Evolutionary conservation across 2,113 vertebrate genomes (phyloP).

Genomic region (Bubo blakistoni): DNA sequence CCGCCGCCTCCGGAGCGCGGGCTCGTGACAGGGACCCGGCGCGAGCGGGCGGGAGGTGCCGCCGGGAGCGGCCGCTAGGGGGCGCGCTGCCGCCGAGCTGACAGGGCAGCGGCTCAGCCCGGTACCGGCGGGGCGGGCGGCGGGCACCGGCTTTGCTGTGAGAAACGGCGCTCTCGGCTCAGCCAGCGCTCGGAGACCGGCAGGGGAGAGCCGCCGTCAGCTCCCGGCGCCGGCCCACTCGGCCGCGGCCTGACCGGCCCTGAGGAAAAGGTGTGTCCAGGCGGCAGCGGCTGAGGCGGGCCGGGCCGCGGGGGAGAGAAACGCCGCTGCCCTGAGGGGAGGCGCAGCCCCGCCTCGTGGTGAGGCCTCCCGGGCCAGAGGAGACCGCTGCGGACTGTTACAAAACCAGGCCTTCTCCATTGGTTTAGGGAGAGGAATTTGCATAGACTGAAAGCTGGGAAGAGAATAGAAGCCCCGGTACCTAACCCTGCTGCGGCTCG

Average conservation of each 20-base stretch:
- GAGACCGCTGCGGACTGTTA: accelerated
- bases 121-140: too few relatives aligned
- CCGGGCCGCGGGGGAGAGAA: background rate
- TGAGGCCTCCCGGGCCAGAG: background rate
- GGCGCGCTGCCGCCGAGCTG: background rate
- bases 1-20: too few relatives aligned
- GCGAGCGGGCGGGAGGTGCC: background rate
- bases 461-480: background rate
- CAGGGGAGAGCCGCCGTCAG: background rate
- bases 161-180: background rate
- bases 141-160: background rate
- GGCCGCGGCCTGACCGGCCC: background rate
- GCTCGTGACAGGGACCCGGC: too few relatives aligned
- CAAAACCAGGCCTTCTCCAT: background rate
- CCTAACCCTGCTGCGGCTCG: background rate
- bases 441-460: background rate
- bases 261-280: background rate
- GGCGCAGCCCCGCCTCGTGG: background rate
- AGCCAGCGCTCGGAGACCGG: background rate
- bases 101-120: background rate
- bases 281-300: background rate
- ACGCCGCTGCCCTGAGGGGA: background rate
- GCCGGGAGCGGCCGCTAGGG: background rate
- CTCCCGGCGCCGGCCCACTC: background rate
- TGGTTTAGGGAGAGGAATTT: background rate